A percentile compares a stretch with the other conserved stretches of the same genome.
Conservation (phyloP, 2,113 vertebrate species). For the Panthera leo region DNA sequence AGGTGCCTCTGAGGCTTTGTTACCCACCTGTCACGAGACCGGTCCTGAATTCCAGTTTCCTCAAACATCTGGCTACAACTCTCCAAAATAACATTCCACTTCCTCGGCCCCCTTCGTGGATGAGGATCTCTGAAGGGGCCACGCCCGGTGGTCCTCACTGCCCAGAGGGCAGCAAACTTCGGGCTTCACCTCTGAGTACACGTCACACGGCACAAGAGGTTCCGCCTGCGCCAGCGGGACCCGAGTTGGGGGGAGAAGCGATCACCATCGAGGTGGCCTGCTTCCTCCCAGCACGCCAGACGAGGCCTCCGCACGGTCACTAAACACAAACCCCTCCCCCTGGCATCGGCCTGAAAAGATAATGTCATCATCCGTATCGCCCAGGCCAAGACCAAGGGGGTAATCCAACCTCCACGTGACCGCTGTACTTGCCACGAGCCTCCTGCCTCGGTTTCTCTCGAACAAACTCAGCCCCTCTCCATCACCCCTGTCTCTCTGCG, state of each 20-base stretch:
- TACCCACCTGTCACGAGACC: not conserved
- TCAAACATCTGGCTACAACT: not conserved
- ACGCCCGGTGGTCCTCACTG: not conserved
- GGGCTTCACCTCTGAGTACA: not conserved
- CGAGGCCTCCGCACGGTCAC: not conserved
- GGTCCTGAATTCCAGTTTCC: not conserved
- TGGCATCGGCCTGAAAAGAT: not conserved
- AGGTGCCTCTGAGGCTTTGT: not conserved
- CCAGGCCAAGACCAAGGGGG: not conserved
- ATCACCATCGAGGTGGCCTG: not conserved
- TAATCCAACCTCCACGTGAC: not conserved
- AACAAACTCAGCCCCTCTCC: not conserved
- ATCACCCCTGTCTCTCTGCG: not conserved
- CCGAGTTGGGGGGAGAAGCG: not conserved
- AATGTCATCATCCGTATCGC: not conserved
- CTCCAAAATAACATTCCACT: not conserved
- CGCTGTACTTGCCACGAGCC: not conserved
- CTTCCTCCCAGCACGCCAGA: not conserved
- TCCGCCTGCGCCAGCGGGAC: not conserved
- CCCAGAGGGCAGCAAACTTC: not conserved
- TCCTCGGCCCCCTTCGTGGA: too few species aligned
- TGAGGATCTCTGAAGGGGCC: not conserved
- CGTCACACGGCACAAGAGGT: not conserved
- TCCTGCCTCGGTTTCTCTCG: not conserved
- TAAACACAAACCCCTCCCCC: not conserved